Evolutionary conservation across 2,113 vertebrate species (phyloP).

Genomic region (Butastur rufipennis): DNA sequence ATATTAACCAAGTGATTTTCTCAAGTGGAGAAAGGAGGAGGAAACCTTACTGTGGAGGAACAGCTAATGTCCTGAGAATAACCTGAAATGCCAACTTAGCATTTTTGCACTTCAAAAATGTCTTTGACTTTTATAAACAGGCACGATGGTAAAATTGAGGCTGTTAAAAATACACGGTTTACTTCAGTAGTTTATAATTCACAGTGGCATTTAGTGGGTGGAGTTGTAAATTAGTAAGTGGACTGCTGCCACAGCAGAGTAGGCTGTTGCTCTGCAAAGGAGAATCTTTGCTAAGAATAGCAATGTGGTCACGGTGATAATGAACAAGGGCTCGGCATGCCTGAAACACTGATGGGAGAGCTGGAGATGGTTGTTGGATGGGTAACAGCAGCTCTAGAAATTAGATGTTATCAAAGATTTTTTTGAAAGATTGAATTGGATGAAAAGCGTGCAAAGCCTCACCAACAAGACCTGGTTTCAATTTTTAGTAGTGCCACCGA

Average conservation of each 20-base stretch:
- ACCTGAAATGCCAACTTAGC: slow-evolving; percentile 67
- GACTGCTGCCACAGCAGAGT: slow-evolving; percentile 60
- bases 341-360: slow-evolving; percentile 56
- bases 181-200: slow-evolving; percentile 78
- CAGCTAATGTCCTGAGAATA: slow-evolving; percentile 39
- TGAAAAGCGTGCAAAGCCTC: slow-evolving; percentile 14
- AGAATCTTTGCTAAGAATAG: slow-evolving; percentile 73
- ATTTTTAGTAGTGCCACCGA: background rate
- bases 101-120: slow-evolving; percentile 54
- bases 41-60: background rate
- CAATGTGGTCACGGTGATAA: slow-evolving; percentile 70
- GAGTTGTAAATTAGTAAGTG: slow-evolving; percentile 75
- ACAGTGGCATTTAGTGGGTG: slow-evolving; percentile 70
- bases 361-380: slow-evolving; percentile 47
- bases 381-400: slow-evolving; percentile 63
- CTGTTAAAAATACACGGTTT: slow-evolving; percentile 79
- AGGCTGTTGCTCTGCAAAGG: slow-evolving; percentile 52
- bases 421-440: slow-evolving; percentile 19
- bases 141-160: slow-evolving; percentile 71
- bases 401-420: slow-evolving; percentile 54
- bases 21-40: background rate
- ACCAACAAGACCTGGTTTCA: slow-evolving; percentile 4
- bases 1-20: background rate
- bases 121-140: slow-evolving; percentile 42
- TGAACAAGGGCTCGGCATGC: slow-evolving; percentile 66